These are phyloP conservation scores for Protobothrops mucrosquamatus DNA, from an alignment of 2,113 vertebrate species.

Conservation along the genomic window DNA sequence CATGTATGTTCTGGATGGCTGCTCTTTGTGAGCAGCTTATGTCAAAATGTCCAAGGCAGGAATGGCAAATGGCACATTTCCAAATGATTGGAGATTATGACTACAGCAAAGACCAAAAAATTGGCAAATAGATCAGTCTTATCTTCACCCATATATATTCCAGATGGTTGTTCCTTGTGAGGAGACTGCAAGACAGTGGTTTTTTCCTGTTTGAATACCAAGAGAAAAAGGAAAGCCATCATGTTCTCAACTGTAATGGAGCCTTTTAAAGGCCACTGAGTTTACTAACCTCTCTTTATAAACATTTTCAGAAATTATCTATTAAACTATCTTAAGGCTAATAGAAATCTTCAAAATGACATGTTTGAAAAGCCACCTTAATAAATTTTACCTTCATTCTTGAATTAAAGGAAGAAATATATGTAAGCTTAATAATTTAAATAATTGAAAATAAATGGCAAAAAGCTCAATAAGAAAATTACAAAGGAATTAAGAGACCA, in stretches of 20 bases:
- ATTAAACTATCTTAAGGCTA: neutral
- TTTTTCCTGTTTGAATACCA: neutral
- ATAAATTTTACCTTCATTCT: neutral
- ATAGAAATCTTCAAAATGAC: neutral
- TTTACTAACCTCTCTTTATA: neutral
- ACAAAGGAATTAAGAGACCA: neutral
- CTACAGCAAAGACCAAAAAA: neutral
- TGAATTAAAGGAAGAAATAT: neutral
- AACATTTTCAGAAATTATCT: neutral
- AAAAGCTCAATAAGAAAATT: neutral
- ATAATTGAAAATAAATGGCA: neutral
- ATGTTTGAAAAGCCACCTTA: neutral
- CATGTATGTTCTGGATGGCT: neutral
- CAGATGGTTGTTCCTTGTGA: neutral
- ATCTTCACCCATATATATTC: neutral
- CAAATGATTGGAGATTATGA: neutral
- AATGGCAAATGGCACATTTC: neutral
- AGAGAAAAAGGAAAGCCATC: neutral
- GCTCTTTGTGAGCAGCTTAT: neutral
- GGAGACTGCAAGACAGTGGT: neutral
- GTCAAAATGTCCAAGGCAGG: neutral
- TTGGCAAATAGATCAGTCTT: neutral
- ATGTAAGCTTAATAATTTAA: neutral
- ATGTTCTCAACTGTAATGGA: neutral
- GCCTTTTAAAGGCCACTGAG: neutral